Evolutionary conservation across 2,797 vertebrate genomes (phyloP).

Genomic region (Psittacula derbiana): DNA sequence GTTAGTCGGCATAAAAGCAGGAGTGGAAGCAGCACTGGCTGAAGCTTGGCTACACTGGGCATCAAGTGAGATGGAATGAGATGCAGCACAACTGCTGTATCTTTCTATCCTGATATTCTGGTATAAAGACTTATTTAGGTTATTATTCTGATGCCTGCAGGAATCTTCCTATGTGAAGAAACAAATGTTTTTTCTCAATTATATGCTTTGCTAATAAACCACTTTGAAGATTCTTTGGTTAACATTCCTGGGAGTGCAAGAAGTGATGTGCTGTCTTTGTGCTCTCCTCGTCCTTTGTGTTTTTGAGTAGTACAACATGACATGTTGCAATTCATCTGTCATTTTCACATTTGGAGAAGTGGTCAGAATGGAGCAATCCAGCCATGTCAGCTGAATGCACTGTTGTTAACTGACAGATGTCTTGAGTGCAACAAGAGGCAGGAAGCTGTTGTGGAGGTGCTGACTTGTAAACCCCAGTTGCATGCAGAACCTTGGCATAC

Average conservation of each 20-base stretch:
- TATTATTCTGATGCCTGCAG: not conserved
- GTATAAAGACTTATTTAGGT: not conserved
- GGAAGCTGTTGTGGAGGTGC: not conserved
- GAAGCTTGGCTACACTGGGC: not conserved
- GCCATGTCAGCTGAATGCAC: not conserved
- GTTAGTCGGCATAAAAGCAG: not conserved
- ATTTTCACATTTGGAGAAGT: not conserved
- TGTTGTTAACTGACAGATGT: not conserved
- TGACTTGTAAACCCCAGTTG: not conserved
- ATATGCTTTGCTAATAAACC: not conserved
- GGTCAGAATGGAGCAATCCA: not conserved
- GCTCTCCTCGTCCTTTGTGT: fast-evolving
- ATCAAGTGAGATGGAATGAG: not conserved
- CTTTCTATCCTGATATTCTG: not conserved
- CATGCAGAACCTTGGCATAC: not conserved
- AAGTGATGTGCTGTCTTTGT: not conserved
- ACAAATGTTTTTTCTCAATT: not conserved
- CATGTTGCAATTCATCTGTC: not conserved
- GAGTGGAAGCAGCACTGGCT: not conserved
- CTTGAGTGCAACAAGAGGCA: not conserved
- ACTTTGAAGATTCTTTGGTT: not conserved
- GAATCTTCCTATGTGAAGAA: not conserved
- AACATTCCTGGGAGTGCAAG: not conserved
- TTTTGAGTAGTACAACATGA: not conserved
- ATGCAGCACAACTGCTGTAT: not conserved